Conservation (phyloP, 2,888 invertebrate genomes). For the Sminthurides aquaticus region DNA sequence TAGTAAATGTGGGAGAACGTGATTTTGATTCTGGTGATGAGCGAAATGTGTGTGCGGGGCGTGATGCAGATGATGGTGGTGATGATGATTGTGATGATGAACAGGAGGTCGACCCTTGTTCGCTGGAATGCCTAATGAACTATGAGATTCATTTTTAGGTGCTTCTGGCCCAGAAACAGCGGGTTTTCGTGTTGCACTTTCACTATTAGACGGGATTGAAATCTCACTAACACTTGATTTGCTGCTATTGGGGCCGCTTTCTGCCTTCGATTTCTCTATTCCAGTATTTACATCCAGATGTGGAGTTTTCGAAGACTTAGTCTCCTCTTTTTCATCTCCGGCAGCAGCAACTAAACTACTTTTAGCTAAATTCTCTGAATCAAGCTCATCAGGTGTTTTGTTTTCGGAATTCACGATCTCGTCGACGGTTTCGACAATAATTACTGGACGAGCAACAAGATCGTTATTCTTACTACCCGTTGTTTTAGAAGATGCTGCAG, state of each 20-base stretch:
- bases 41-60: constrained; percentile 16
- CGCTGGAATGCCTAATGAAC: background rate
- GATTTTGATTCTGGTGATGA: constrained; percentile 24
- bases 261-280: too few species aligned
- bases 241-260: background rate
- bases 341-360: too few species aligned
- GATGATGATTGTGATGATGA: constrained; percentile 14
- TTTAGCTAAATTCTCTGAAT: too few species aligned
- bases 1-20: constrained; percentile 14
- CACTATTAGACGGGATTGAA: background rate
- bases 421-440: constrained; percentile 18
- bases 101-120: constrained; percentile 3
- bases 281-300: too few species aligned
- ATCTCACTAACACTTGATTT: background rate
- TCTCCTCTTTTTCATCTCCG: too few species aligned
- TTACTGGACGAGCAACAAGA: too few species aligned
- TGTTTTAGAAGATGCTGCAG: too few species aligned
- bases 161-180: background rate
- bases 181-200: too few species aligned
- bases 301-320: too few species aligned
- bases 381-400: too few species aligned
- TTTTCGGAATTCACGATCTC: too few species aligned
- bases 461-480: too few species aligned
- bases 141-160: background rate
- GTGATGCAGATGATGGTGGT: constrained; percentile 21